These are phyloP conservation scores for Gallinago jamesoni DNA, from an alignment of 2,113 vertebrate genomes.

Conservation along the genomic window DNA sequence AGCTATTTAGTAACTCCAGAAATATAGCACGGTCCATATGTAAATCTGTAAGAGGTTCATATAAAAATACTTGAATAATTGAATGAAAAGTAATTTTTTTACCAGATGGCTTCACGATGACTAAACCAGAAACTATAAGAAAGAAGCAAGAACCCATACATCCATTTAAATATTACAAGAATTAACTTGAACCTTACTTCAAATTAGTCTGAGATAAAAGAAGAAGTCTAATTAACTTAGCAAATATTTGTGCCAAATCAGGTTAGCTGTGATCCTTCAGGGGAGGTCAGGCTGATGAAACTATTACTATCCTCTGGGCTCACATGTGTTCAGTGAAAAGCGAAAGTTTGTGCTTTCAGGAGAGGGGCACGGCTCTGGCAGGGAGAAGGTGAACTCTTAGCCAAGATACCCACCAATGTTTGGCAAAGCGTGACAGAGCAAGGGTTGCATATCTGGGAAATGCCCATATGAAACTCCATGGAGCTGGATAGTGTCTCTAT, in stretches of 20 bases:
- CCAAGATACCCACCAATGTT: background rate
- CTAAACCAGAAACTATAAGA: background rate
- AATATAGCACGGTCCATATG: background rate
- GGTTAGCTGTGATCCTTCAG: background rate
- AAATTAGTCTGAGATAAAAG: background rate
- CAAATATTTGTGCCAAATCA: conserved; percentile 44
- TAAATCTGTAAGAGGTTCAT: background rate
- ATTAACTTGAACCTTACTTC: background rate
- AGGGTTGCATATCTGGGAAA: background rate
- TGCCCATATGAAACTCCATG: background rate
- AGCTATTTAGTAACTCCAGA: background rate
- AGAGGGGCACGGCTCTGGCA: background rate
- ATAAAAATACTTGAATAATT: background rate
- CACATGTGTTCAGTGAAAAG: background rate
- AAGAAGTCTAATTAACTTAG: conserved; percentile 5
- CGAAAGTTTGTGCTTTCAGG: background rate
- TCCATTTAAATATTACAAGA: background rate
- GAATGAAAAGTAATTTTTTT: background rate
- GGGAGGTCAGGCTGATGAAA: background rate
- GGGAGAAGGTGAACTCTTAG: background rate
- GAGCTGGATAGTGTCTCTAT: background rate
- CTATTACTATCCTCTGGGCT: background rate
- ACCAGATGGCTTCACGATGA: background rate
- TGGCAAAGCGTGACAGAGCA: background rate
- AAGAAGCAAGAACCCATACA: background rate